Conservation (phyloP, 2,797 vertebrate genomes). For the Acanthopagrus latus region DNA sequence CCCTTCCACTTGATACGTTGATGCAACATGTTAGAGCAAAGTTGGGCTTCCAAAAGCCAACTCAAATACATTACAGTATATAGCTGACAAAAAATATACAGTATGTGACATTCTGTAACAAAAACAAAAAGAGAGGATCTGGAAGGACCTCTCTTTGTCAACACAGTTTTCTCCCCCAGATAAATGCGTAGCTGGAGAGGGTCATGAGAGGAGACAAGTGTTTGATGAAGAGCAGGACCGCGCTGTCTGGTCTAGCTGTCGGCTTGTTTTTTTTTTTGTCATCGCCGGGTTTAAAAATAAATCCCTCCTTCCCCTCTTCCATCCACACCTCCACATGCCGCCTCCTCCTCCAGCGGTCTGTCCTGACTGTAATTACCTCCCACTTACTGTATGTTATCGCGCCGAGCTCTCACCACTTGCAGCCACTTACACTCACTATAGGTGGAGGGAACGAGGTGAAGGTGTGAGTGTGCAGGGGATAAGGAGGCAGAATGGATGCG, state of each 20-base stretch:
- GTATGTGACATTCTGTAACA: background rate
- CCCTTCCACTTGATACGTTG: background rate
- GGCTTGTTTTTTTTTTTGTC: conserved; percentile 61
- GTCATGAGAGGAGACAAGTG: conserved; percentile 68
- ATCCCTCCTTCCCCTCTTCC: conserved; percentile 50
- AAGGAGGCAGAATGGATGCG: conserved; percentile 38
- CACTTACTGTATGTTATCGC: conserved; percentile 39
- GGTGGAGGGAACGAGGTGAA: conserved; percentile 35
- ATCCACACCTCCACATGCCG: conserved; percentile 49
- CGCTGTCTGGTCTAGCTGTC: conserved; percentile 46
- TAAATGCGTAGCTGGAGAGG: conserved; percentile 50
- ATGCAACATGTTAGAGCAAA: background rate
- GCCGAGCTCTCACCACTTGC: conserved; percentile 42
- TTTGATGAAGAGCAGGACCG: conserved; percentile 74
- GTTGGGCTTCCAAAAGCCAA: background rate
- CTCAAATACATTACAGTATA: background rate
- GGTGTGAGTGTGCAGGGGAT: conserved; percentile 42
- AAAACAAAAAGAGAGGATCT: background rate
- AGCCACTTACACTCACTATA: conserved; percentile 49
- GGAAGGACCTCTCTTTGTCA: conserved; percentile 46
- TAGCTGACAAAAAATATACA: background rate
- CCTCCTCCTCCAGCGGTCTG: conserved; percentile 48
- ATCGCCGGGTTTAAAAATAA: conserved; percentile 84
- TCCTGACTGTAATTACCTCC: conserved; percentile 62
- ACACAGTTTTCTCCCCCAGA: conserved; percentile 44